phyloP scores from a whole-genome alignment of 2,113 vertebrate genomes.

The Choloepus hoffmanni region DNA sequence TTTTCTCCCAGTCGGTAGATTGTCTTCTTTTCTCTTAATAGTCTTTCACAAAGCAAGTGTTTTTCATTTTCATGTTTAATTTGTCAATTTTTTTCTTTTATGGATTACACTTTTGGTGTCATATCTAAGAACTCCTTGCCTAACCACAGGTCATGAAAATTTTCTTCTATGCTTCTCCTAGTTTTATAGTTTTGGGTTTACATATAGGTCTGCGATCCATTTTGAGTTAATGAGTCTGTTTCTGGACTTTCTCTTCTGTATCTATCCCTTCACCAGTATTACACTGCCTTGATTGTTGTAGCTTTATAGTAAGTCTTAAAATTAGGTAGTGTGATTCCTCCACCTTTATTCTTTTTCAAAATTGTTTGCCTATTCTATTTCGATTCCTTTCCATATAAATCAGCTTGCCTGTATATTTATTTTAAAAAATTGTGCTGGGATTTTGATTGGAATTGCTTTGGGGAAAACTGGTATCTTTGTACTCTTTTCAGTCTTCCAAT shows the following conservation, averaged over 20 bases:
- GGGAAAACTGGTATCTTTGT: neutral
- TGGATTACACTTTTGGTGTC: constrained; percentile 11
- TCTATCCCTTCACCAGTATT: neutral
- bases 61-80: constrained; percentile 20
- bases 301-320: neutral
- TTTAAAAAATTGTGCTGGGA: neutral
- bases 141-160: constrained; percentile 19
- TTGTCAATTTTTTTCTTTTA: constrained; percentile 5
- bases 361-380: neutral
- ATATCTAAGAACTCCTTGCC: constrained; percentile 31
- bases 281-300: neutral
- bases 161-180: constrained; percentile 56
- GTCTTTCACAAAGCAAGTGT: constrained; percentile 40
- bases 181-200: constrained; percentile 24
- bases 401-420: neutral
- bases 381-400: constrained; percentile 27
- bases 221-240: constrained; percentile 21
- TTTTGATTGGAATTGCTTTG: constrained; percentile 30
- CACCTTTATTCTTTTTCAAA: neutral
- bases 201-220: constrained; percentile 24
- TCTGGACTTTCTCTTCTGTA: neutral
- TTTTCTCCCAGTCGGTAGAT: neutral
- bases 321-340: neutral
- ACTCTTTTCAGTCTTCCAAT: neutral
- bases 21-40: constrained; percentile 21